A percentile compares a stretch with the other conserved stretches of the same genome.
Evolutionary conservation across 2,888 invertebrate species (phyloP).

Genomic region (Sicus ferrugineus): DNA sequence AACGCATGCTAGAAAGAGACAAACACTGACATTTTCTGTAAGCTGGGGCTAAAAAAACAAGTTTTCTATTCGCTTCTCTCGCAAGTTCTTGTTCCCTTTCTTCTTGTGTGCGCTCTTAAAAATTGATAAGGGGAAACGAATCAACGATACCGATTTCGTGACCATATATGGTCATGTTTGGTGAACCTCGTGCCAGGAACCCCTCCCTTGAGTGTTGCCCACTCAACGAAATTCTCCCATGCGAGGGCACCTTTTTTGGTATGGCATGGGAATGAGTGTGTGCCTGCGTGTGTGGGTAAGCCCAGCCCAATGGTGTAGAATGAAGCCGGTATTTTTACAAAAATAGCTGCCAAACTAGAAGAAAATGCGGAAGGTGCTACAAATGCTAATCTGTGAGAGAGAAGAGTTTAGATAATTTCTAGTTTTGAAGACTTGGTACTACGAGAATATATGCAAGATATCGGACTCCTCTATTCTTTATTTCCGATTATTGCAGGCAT

Average conservation of each 20-base stretch:
- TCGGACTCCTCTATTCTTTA: too few relatives aligned
- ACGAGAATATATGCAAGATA: too few relatives aligned
- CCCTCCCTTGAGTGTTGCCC: conserved; percentile 23
- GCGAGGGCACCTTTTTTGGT: conserved; percentile 24
- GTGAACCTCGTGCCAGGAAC: conserved; percentile 43
- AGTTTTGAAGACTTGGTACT: too few relatives aligned
- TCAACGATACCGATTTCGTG: conserved; percentile 57
- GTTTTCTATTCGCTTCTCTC: neutral
- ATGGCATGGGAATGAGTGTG: neutral
- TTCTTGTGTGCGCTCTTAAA: neutral
- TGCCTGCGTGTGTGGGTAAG: conserved; percentile 27
- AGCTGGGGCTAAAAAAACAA: conserved; percentile 32
- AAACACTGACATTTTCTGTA: neutral
- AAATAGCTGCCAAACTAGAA: neutral
- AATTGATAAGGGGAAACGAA: neutral
- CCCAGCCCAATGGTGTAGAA: conserved; percentile 29
- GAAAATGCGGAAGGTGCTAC: neutral
- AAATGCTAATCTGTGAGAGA: neutral
- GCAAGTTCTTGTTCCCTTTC: neutral
- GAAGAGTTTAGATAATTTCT: too few relatives aligned
- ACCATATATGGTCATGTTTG: conserved; percentile 65
- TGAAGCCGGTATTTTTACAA: conserved; percentile 43
- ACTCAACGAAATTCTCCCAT: neutral
- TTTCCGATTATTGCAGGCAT: too few relatives aligned
- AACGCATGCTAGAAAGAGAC: conserved; percentile 24